phyloP scores from a whole-genome alignment of 2,113 vertebrate genomes.

The Loxodonta africana region DNA sequence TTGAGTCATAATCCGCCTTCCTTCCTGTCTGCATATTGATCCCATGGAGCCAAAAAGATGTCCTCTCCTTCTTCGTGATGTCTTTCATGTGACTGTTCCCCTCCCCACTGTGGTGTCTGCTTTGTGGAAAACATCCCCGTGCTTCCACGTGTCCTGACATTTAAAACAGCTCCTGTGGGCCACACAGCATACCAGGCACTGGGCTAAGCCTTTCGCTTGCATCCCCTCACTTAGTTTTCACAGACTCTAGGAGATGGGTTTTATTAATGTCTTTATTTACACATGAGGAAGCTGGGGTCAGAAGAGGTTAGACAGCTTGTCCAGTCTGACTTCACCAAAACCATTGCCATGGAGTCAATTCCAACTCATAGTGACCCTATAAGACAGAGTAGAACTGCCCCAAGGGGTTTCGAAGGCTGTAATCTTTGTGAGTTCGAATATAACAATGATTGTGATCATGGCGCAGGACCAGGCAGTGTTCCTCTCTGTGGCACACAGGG shows the following conservation, averaged over 20 bases:
- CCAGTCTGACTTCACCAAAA: background rate
- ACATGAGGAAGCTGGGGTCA: background rate
- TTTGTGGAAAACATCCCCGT: background rate
- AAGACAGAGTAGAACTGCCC: background rate
- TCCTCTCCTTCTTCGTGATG: background rate
- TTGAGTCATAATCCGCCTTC: background rate
- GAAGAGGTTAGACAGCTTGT: background rate
- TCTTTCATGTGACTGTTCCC: background rate
- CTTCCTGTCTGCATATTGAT: background rate
- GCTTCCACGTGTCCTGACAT: background rate
- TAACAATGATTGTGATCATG: too few species aligned
- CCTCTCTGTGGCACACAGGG: too few species aligned
- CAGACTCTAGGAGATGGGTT: background rate
- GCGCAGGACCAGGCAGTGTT: too few species aligned
- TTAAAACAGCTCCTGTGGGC: background rate
- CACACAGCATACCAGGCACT: too few species aligned
- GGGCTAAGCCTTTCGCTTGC: background rate
- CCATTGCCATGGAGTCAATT: too few species aligned
- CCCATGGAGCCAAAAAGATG: background rate
- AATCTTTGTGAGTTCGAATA: background rate
- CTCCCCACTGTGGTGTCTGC: background rate
- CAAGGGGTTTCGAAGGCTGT: background rate
- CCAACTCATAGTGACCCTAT: too few species aligned
- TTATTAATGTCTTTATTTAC: background rate
- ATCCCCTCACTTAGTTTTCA: background rate